These are phyloP conservation scores for Drosophila mimica DNA, from an alignment of 2,888 invertebrate species.

Conservation along the genomic window DNA sequence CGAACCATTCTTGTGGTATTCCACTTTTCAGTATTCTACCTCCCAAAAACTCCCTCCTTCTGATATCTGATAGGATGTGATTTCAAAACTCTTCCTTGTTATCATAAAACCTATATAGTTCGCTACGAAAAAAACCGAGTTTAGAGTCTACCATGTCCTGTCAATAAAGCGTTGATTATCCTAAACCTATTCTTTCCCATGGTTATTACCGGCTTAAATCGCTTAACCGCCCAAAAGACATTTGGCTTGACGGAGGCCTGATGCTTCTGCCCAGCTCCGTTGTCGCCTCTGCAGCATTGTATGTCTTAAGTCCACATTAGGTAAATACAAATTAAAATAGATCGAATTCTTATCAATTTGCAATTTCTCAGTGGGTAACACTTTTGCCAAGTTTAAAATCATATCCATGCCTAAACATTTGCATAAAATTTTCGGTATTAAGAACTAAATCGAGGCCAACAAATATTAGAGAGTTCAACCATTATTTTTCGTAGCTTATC, in stretches of 20 bases:
- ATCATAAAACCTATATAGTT: too few species aligned
- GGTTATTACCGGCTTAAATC: neutral
- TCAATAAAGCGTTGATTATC: neutral
- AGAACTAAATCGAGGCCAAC: neutral
- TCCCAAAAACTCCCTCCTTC: too few species aligned
- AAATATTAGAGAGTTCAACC: neutral
- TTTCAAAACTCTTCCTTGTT: neutral
- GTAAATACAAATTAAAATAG: neutral
- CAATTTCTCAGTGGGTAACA: neutral
- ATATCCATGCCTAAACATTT: neutral
- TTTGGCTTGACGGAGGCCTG: neutral
- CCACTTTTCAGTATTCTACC: neutral
- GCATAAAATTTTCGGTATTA: neutral
- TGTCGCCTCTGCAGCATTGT: too few species aligned
- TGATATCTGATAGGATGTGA: neutral
- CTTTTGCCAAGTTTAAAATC: neutral
- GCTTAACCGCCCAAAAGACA: neutral
- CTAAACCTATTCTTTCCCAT: neutral
- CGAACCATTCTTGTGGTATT: neutral
- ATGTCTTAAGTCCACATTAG: neutral
- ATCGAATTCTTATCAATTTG: neutral
- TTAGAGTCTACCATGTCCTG: neutral
- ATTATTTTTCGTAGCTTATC: constrained; percentile 6
- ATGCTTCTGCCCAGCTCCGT: too few species aligned
- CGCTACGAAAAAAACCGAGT: too few species aligned